Percentiles rank a stretch among this genome's conserved stretches.
phyloP scores from a whole-genome alignment of 2,797 vertebrate species.

The Steatocranus sp. region DNA sequence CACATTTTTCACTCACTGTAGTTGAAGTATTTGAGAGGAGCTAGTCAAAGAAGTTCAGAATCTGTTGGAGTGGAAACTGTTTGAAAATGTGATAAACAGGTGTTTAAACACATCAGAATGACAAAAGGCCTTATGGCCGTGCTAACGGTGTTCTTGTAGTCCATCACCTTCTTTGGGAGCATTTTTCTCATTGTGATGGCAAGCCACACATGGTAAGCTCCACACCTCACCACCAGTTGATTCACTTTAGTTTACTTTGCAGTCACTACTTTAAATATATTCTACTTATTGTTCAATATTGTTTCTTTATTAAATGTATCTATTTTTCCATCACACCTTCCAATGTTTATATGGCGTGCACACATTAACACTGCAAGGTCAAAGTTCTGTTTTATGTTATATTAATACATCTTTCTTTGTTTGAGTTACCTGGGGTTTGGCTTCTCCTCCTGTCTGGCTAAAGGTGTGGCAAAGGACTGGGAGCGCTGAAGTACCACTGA shows the following conservation, averaged over 20 bases:
- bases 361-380: not conserved
- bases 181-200: not conserved
- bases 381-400: not conserved
- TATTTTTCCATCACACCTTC: not conserved
- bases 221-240: not conserved
- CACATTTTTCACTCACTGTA: constrained; percentile 25
- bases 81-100: not conserved
- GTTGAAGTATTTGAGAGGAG: constrained; percentile 4
- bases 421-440: not conserved
- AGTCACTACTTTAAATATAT: not conserved
- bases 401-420: not conserved
- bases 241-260: not conserved
- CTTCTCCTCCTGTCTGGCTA: not conserved
- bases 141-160: not conserved
- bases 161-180: not conserved
- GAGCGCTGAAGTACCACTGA: not conserved
- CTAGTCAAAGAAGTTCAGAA: not conserved
- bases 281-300: not conserved
- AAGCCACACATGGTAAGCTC: not conserved
- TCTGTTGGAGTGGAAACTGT: constrained; percentile 20
- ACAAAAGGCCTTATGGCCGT: not conserved
- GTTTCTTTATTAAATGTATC: not conserved
- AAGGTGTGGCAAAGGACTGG: not conserved
- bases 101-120: not conserved
- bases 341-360: not conserved